Evolutionary conservation across 2,113 vertebrate species (phyloP).

Genomic region (Acrocephalus kingi): DNA sequence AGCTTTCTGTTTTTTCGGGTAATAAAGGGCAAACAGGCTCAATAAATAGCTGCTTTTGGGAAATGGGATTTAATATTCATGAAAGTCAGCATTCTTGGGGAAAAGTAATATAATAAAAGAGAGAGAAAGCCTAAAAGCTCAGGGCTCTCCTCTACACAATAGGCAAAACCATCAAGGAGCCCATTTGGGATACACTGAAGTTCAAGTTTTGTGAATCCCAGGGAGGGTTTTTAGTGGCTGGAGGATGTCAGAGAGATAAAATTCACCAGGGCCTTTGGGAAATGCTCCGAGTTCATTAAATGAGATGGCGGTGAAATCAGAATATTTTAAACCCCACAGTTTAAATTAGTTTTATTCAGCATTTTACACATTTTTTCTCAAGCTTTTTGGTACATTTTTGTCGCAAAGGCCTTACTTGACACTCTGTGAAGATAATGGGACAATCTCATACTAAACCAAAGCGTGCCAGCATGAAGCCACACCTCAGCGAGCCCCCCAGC

Average conservation of each 20-base stretch:
- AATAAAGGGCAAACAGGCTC: slow-evolving; percentile 40
- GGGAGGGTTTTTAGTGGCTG: background rate
- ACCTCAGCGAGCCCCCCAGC: background rate
- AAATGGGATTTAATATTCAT: slow-evolving; percentile 22
- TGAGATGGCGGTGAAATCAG: background rate
- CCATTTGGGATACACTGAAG: background rate
- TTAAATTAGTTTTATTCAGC: background rate
- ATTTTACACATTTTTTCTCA: background rate
- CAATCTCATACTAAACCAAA: background rate
- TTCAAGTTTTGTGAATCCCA: background rate
- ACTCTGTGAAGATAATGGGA: background rate
- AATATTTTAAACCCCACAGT: background rate
- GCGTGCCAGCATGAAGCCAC: background rate
- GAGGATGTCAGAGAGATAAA: background rate
- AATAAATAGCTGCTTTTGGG: slow-evolving; percentile 44
- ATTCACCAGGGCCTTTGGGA: background rate
- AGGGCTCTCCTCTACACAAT: background rate
- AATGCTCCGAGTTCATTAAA: background rate
- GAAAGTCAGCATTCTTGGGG: background rate
- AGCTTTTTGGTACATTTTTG: background rate
- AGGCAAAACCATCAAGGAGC: background rate
- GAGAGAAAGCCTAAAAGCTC: background rate
- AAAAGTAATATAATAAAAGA: background rate
- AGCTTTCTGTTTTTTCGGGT: slow-evolving; percentile 1
- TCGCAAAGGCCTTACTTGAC: background rate